Base-by-base conservation (phyloP, 2,888 invertebrate species). In the Morpho deidamia region DNA sequence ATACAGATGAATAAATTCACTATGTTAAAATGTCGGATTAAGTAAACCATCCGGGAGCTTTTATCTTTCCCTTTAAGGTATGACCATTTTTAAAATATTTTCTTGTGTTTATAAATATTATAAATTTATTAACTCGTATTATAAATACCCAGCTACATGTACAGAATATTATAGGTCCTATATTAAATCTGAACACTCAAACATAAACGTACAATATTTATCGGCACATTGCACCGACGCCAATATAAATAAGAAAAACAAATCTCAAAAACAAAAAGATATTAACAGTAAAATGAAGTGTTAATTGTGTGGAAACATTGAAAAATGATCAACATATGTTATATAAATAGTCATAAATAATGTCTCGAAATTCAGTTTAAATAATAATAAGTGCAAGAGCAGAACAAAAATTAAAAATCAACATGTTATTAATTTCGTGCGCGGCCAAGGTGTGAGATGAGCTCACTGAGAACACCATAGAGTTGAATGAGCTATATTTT, bases 321-420 rank as follows among this genome's bases (percentile, higher is more conserved):
- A 89, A 84, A 86, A 88, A 89, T 88, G 86, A 83, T 86, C 85
- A 85, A 83, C 88, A 88, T 89, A 88, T 81, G 85, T 87, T 88
- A 88, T 88, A 87, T 88, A 88, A 89, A 88, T 88, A 89, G 81
- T 83, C 80, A 88, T 88, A 89, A 89, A 88, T 88, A 87, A 85
- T 76, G 70, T 60, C 75, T 82, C 81, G 81, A 83, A 84, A 85
- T 86, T 85, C 85, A 86, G 87, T 86, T 88, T 88, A 88, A 89
- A 83, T 86, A 88, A 87, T 87, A 87, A 88, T 86, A 89, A 87
- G 84, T 86, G 83, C 83, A 83, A 81, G 79, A 83, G 72, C 74
- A 74, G 76, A 82, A 83, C 76, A 83, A 81, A 76, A 86, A 84
- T 80, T 85, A 87, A 88, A 89, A 88, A 87, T 81, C 84, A 81